A percentile compares a stretch with the other conserved stretches of the same genome.
Conservation (phyloP, 1,140 invertebrate species). For the Diorhabda carinulata region DNA sequence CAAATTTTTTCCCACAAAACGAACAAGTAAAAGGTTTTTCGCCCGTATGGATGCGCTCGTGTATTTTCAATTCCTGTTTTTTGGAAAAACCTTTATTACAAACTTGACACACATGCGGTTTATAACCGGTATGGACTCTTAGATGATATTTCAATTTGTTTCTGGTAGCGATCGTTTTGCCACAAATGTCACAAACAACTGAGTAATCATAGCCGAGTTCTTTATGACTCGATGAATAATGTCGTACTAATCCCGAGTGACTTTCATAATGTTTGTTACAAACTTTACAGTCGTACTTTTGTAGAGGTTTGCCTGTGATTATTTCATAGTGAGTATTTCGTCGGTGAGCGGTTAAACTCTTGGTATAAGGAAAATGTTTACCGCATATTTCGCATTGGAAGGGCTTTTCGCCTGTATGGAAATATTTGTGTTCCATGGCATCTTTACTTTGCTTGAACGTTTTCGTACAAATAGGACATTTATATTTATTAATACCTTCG, state of each 20-base stretch:
- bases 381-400: slow-evolving; percentile 58
- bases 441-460: slow-evolving; percentile 46
- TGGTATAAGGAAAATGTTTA: slow-evolving; percentile 61
- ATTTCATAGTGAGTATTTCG: slow-evolving; percentile 12
- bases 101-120: slow-evolving; percentile 61
- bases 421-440: slow-evolving; percentile 41
- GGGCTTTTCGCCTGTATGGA: slow-evolving; percentile 55
- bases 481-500: slow-evolving; percentile 70
- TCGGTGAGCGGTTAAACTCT: slow-evolving; percentile 11
- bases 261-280: slow-evolving; percentile 37
- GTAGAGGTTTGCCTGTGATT: slow-evolving; percentile 8
- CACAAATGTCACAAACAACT: slow-evolving; percentile 60
- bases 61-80: slow-evolving; percentile 59
- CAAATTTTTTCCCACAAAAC: slow-evolving; percentile 72
- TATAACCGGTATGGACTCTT: slow-evolving; percentile 68
- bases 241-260: slow-evolving; percentile 28
- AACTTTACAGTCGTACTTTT: slow-evolving; percentile 21
- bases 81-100: slow-evolving; percentile 46
- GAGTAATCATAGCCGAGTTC: slow-evolving; percentile 9
- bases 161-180: slow-evolving; percentile 62
- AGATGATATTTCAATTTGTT: slow-evolving; percentile 61
- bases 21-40: slow-evolving; percentile 64
- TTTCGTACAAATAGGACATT: slow-evolving; percentile 62
- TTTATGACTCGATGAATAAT: slow-evolving; percentile 8
- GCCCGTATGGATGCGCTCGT: slow-evolving; percentile 61